Percentiles rank a stretch among this genome's conserved stretches.
Evolutionary conservation across 2,888 invertebrate species (phyloP).

Genomic region (Watsonalla binaria): DNA sequence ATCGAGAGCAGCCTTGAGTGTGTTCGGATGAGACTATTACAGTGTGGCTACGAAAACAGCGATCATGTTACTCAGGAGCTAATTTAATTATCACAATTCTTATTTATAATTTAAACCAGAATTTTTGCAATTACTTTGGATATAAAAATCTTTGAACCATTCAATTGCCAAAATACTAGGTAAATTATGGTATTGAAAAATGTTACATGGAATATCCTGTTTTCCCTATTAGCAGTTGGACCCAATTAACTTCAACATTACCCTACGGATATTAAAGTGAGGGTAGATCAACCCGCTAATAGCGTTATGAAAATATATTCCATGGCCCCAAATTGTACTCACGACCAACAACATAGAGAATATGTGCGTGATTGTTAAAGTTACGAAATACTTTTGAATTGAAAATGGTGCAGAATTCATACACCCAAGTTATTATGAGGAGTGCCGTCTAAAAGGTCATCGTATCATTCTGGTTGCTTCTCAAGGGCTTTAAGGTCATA

Average conservation of each 20-base stretch:
- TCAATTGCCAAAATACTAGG: no score
- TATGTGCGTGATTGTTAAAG: slow-evolving; percentile 30
- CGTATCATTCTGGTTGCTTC: background rate
- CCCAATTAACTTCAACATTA: no score
- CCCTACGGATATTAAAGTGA: no score
- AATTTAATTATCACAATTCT: no score
- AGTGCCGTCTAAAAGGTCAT: background rate
- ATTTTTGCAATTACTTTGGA: no score
- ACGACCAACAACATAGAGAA: slow-evolving; percentile 24
- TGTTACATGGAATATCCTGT: no score
- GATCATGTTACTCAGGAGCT: background rate
- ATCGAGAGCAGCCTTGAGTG: slow-evolving; percentile 41
- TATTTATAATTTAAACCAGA: no score
- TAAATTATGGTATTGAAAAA: slow-evolving; percentile 11
- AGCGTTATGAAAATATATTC: no score
- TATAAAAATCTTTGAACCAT: no score
- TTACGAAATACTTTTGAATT: slow-evolving; percentile 29
- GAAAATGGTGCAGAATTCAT: slow-evolving; percentile 32
- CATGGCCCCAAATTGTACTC: slow-evolving; percentile 20
- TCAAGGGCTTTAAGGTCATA: background rate
- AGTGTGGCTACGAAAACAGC: slow-evolving; percentile 25
- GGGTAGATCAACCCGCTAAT: no score
- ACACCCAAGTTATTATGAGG: slow-evolving; percentile 26
- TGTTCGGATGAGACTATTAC: slow-evolving; percentile 43
- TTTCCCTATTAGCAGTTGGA: no score